Percentiles rank a stretch among this genome's conserved stretches.
phyloP scores from a whole-genome alignment of 23 tunicate species.

The Ascidia mentula region DNA sequence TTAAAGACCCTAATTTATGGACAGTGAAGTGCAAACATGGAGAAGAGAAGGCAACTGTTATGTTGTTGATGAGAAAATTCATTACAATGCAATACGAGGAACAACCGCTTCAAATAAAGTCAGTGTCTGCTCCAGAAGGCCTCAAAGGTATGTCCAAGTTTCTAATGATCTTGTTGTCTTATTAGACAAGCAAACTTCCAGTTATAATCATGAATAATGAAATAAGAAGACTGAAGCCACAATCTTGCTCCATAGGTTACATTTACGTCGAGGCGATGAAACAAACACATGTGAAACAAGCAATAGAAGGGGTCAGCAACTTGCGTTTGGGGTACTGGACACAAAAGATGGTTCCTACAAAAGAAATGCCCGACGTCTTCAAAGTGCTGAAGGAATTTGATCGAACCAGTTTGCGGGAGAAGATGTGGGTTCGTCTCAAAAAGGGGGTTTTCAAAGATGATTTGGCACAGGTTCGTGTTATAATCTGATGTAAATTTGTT shows the following conservation, averaged over 20 bases:
- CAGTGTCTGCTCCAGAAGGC: conserved; percentile 95
- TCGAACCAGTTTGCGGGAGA: conserved; percentile 55
- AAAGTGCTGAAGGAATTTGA: conserved; percentile 90
- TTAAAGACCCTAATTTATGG: conserved; percentile 98
- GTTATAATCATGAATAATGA: too few relatives aligned
- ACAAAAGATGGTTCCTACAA: conserved; percentile 99
- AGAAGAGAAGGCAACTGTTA: conserved; percentile 73
- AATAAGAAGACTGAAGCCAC: too few relatives aligned
- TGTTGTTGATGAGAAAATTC: conserved; percentile 92
- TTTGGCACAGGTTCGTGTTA: conserved; percentile 73
- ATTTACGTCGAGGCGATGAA: conserved; percentile 95
- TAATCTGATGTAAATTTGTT: too few relatives aligned
- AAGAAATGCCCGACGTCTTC: conserved; percentile 97
- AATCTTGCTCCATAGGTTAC: too few relatives aligned
- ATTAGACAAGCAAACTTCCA: neutral
- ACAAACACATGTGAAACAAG: conserved; percentile 97
- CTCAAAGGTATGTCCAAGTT: conserved; percentile 60
- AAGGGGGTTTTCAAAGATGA: conserved; percentile 94
- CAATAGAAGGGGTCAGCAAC: conserved; percentile 93
- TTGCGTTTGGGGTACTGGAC: conserved; percentile 79
- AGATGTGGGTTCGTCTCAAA: conserved; percentile 97
- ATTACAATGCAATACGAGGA: conserved; percentile 85
- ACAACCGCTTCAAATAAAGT: conserved; percentile 90
- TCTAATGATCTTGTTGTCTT: neutral
- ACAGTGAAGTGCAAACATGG: conserved; percentile 95